A percentile compares a stretch with the other conserved stretches of the same genome.
phyloP scores from a whole-genome alignment of 1,140 invertebrate species.

The Leptopilina boulardi region DNA sequence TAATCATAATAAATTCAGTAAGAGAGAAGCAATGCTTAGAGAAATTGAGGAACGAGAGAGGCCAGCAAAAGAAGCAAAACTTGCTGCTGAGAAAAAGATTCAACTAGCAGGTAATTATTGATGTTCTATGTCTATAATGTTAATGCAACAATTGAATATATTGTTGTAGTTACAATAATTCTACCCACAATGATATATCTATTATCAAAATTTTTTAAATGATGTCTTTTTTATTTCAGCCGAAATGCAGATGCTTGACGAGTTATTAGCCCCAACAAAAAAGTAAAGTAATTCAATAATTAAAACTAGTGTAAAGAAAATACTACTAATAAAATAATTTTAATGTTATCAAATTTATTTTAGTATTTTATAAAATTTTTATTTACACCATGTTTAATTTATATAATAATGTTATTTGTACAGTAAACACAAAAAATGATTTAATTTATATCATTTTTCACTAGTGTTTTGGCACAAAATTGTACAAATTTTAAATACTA shows the following conservation, averaged over 20 bases:
- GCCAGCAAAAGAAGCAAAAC: slow-evolving; percentile 81
- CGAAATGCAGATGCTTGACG: slow-evolving; percentile 49
- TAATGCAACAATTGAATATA: neutral
- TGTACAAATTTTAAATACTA: too few species aligned
- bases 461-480: too few species aligned
- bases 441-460: too few species aligned
- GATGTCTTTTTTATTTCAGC: slow-evolving; percentile 52
- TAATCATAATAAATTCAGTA: slow-evolving; percentile 81
- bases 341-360: neutral
- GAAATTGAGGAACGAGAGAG: slow-evolving; percentile 83
- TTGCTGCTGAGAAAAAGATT: slow-evolving; percentile 81
- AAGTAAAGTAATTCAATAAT: neutral
- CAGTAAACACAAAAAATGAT: too few species aligned
- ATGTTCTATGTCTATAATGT: neutral
- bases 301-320: slow-evolving; percentile 19
- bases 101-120: slow-evolving; percentile 72
- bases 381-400: neutral
- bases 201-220: slow-evolving; percentile 27
- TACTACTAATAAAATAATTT: slow-evolving; percentile 22
- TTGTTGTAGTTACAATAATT: too few species aligned
- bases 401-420: too few species aligned
- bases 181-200: too few species aligned
- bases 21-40: slow-evolving; percentile 80
- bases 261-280: slow-evolving; percentile 18
- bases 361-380: neutral